These are phyloP conservation scores for Cydia amplana DNA, from an alignment of 1,140 invertebrate genomes.

Conservation along the genomic window DNA sequence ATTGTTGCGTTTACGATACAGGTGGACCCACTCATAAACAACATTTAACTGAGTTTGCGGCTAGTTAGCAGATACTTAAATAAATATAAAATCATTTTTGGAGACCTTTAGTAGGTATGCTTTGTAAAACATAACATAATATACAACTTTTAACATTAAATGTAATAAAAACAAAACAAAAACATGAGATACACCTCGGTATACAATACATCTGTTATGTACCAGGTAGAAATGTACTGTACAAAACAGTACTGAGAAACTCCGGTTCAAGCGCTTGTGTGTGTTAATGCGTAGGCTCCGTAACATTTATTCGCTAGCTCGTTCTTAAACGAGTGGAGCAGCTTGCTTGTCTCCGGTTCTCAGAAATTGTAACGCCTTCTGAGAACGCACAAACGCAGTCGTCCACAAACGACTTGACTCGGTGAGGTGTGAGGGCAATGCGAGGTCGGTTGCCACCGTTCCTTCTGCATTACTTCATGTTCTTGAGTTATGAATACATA, in stretches of 20 bases:
- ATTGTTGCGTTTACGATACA: slow-evolving; percentile 3
- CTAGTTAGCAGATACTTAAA: too few species aligned
- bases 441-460: slow-evolving; percentile 58
- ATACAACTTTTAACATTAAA: not conserved
- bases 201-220: not conserved
- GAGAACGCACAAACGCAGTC: slow-evolving; percentile 71
- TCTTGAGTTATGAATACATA: not conserved
- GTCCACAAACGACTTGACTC: slow-evolving; percentile 66
- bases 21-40: not conserved
- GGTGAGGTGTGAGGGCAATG: slow-evolving; percentile 60
- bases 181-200: not conserved
- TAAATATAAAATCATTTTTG: too few species aligned
- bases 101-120: too few species aligned
- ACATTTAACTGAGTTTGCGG: not conserved
- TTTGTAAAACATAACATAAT: too few species aligned
- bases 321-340: slow-evolving; percentile 65
- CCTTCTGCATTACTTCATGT: not conserved
- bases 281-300: slow-evolving; percentile 61
- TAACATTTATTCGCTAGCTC: slow-evolving; percentile 71
- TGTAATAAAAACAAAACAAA: not conserved
- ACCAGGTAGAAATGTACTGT: not conserved
- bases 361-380: slow-evolving; percentile 79
- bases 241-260: not conserved
- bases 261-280: slow-evolving; percentile 49
- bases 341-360: slow-evolving; percentile 75